Conservation (phyloP, 2,888 invertebrate species). For the Eupithecia dodoneata region DNA sequence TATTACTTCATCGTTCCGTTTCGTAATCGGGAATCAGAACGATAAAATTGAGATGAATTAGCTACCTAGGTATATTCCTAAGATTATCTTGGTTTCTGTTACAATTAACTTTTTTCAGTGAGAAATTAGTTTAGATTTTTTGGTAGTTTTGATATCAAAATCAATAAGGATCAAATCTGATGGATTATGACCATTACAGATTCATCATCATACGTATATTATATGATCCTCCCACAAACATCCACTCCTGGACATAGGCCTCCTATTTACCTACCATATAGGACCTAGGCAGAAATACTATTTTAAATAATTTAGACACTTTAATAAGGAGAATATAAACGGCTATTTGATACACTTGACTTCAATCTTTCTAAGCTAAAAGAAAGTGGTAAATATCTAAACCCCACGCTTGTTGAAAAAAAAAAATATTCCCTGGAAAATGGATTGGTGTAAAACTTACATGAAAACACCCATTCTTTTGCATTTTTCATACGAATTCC, state of each 20-base stretch:
- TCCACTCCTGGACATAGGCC: neutral
- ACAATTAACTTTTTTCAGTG: neutral
- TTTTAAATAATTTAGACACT: neutral
- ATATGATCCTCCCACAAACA: neutral
- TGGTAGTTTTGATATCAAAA: neutral
- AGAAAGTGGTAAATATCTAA: neutral
- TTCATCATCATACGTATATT: neutral
- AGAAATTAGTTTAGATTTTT: neutral
- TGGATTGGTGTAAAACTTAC: neutral
- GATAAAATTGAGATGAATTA: slow-evolving; percentile 47
- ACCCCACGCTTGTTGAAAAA: neutral
- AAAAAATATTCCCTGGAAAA: neutral
- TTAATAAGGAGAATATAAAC: neutral
- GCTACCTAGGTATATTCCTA: neutral
- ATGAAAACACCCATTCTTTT: neutral
- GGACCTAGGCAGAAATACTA: too few relatives aligned
- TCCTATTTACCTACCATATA: too few relatives aligned
- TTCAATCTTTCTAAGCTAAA: neutral
- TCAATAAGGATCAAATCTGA: neutral
- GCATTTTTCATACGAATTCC: neutral
- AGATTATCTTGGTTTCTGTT: neutral
- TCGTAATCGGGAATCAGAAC: slow-evolving; percentile 46
- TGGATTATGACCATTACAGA: neutral
- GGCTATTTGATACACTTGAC: neutral
- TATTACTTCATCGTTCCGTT: slow-evolving; percentile 50